Conservation (phyloP, 2,113 vertebrate genomes). For the Hemiscyllium ocellatum region DNA sequence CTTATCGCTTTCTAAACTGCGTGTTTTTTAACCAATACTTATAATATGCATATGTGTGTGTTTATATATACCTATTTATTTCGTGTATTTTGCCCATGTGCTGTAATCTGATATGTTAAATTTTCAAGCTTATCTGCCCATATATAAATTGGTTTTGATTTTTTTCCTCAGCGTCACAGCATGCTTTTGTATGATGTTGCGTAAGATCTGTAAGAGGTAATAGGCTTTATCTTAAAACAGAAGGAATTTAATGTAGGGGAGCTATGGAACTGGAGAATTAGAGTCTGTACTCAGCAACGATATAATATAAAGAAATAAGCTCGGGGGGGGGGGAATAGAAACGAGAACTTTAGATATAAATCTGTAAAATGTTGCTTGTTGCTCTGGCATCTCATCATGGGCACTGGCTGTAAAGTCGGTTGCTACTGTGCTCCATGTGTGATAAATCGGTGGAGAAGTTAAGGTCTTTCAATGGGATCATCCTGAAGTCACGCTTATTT, state of each 20-base stretch:
- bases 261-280: background rate
- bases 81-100: background rate
- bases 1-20: background rate
- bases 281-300: background rate
- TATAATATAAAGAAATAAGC: background rate
- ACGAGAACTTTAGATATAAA: background rate
- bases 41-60: background rate
- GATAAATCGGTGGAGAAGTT: background rate
- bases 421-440: background rate
- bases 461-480: conserved; percentile 1
- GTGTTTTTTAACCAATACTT: background rate
- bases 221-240: background rate
- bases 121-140: background rate
- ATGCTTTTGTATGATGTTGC: background rate
- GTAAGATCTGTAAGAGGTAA: background rate
- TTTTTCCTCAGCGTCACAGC: background rate
- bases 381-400: background rate
- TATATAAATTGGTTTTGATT: background rate
- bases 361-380: background rate
- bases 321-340: background rate
- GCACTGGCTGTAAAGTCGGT: background rate
- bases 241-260: background rate
- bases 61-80: background rate
- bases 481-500: background rate
- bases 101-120: background rate